Base-by-base conservation (phyloP, 2,113 vertebrate genomes). In the Paralichthys olivaceus region DNA sequence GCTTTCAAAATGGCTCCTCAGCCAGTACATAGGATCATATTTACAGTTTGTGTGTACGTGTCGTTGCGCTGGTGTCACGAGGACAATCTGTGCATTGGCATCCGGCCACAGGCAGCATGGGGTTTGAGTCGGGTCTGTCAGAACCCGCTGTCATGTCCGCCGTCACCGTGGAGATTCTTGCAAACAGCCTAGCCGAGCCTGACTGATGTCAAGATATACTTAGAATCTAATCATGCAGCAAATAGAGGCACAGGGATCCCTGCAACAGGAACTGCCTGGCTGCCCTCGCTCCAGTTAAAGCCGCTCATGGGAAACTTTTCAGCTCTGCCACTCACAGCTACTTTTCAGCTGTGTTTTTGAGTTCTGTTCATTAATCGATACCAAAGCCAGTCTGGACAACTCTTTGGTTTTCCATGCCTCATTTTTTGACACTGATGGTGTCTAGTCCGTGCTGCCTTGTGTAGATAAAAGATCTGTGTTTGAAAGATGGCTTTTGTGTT, bases 131-230 rank as follows among this genome's bases (percentile, higher is more conserved):
- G 69, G 79, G 77, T 85, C 86, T 91, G 85, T 89, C 81, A 79
- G 80, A 89, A 74, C 85, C 71, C 59, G 61, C 85, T 86, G 87
- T 86, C 83, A 84, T 88, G 90, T 91, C 87, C 79, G 69, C 76
- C 53, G 2, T 81, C 78, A 54, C 75, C 29, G 71, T 37, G 65
- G 85, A 77, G 83, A 90, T 74, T 70, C 84, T 74, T 62, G 69
- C 79, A 69, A 89, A 84, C 69, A 69, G 84, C 77, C 55, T 67
- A 89, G 72, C 45, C 78, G 55, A 73, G 77, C 83, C 89, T 59
- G 88, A 89, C 84, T 86, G 88, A 90, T 86, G 90, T 88, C 86
- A 82, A 87, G 86, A 91, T 90, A 83, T 86, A 90, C 89, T 92
- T 90, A 84, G 89, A 84, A 77, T 72, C 85, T 89, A 92, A 90